These are phyloP conservation scores for Leptoclinus maculatus DNA, from an alignment of 2,797 vertebrate species.

Conservation along the genomic window DNA sequence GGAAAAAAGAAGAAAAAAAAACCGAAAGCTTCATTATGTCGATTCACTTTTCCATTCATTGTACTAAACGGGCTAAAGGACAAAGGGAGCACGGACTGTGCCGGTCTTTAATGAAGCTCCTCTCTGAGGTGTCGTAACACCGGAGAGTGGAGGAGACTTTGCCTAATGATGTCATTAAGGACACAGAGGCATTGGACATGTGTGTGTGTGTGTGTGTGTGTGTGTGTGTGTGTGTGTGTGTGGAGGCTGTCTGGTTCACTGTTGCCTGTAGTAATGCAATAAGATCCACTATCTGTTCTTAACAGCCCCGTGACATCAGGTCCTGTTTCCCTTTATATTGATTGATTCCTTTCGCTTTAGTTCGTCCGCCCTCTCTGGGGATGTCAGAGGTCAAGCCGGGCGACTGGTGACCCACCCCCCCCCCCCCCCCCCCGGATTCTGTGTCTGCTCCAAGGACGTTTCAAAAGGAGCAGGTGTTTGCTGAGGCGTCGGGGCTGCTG, in stretches of 20 bases:
- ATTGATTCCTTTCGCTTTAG: conserved; percentile 52
- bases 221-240: conserved; percentile 1
- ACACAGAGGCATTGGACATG: conserved; percentile 13
- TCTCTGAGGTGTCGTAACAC: conserved; percentile 37
- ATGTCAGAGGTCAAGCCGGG: conserved; percentile 30
- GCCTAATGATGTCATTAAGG: conserved; percentile 61
- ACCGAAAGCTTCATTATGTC: conserved; percentile 27
- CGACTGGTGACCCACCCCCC: conserved; percentile 4
- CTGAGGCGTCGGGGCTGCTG: neutral
- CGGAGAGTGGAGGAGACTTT: conserved; percentile 39
- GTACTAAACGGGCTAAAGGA: neutral
- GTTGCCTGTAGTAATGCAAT: conserved; percentile 27
- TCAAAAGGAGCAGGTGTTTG: conserved; percentile 41
- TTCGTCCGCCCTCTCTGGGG: conserved; percentile 36
- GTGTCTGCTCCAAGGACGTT: conserved; percentile 55
- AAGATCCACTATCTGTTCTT: conserved; percentile 38
- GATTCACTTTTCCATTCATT: conserved; percentile 27
- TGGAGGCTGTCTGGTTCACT: conserved; percentile 11
- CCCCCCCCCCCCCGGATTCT: conserved; percentile 1
- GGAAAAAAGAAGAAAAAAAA: neutral
- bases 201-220: conserved; percentile 3
- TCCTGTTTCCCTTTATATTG: conserved; percentile 37
- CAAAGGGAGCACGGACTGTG: conserved; percentile 20
- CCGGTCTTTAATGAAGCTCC: conserved; percentile 44
- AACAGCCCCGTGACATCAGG: conserved; percentile 24